Conservation (phyloP, 1,140 invertebrate species). For the Anoplolepis gracilipes region DNA sequence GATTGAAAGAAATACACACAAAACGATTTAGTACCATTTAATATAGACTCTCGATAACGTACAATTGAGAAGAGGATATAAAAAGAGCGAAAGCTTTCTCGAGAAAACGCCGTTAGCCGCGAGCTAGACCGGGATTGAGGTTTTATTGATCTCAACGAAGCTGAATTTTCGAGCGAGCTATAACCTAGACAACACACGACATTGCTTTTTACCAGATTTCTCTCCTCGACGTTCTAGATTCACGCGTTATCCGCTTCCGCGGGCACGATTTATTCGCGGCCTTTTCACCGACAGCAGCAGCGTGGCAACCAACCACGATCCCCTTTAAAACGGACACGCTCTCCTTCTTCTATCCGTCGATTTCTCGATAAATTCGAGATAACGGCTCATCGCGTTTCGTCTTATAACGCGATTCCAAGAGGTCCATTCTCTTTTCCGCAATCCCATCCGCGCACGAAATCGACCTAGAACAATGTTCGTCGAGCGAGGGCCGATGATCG, state of each 20-base stretch:
- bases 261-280: conserved; percentile 45
- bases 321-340: conserved; percentile 22
- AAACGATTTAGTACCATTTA: conserved; percentile 25
- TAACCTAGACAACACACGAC: conserved; percentile 58
- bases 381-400: conserved; percentile 57
- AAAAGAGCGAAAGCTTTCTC: conserved; percentile 43
- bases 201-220: conserved; percentile 63
- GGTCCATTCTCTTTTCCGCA: not conserved
- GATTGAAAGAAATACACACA: conserved; percentile 3
- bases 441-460: conserved; percentile 30
- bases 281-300: conserved; percentile 42
- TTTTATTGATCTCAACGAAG: conserved; percentile 60
- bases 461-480: conserved; percentile 29
- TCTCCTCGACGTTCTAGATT: conserved; percentile 51
- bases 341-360: conserved; percentile 30
- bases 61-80: conserved; percentile 43
- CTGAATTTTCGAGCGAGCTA: conserved; percentile 57
- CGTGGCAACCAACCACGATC: conserved; percentile 39
- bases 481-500: not conserved
- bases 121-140: conserved; percentile 48
- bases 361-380: conserved; percentile 62
- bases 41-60: conserved; percentile 16
- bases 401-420: conserved; percentile 25
- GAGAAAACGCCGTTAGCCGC: conserved; percentile 38
- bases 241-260: conserved; percentile 58